Evolutionary conservation across 2,888 invertebrate genomes (phyloP).

Genomic region (Halictus ligatus): DNA sequence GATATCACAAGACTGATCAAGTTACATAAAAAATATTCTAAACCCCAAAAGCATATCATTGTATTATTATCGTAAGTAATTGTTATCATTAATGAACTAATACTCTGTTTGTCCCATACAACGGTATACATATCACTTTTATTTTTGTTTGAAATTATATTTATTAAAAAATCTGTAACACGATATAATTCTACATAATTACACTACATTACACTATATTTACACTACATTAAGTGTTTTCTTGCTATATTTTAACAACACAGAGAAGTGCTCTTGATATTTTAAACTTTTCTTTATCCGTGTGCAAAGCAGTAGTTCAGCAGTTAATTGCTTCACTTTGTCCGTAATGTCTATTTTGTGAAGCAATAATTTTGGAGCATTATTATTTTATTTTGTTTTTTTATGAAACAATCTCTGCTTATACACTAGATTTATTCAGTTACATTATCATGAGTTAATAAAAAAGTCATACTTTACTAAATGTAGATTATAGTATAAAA

Average conservation of each 20-base stretch:
- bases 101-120: background rate
- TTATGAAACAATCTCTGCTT: background rate
- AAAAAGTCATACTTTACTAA: background rate
- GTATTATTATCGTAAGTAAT: slow-evolving; percentile 78
- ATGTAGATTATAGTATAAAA: background rate
- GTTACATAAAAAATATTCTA: slow-evolving; percentile 66
- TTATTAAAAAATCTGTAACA: background rate
- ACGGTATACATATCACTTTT: no score
- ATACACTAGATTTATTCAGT: background rate
- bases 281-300: background rate
- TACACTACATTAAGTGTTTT: background rate
- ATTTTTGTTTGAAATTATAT: background rate
- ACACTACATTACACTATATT: background rate
- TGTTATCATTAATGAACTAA: background rate
- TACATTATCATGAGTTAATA: background rate
- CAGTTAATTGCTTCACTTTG: background rate
- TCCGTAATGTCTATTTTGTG: background rate
- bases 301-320: background rate
- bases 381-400: background rate
- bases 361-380: background rate
- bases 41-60: slow-evolving; percentile 74
- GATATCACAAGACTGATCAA: slow-evolving; percentile 75
- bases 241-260: background rate
- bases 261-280: background rate
- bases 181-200: background rate